Conservation (phyloP, 2,113 vertebrate species). For the Illadopsis cleaveri region DNA sequence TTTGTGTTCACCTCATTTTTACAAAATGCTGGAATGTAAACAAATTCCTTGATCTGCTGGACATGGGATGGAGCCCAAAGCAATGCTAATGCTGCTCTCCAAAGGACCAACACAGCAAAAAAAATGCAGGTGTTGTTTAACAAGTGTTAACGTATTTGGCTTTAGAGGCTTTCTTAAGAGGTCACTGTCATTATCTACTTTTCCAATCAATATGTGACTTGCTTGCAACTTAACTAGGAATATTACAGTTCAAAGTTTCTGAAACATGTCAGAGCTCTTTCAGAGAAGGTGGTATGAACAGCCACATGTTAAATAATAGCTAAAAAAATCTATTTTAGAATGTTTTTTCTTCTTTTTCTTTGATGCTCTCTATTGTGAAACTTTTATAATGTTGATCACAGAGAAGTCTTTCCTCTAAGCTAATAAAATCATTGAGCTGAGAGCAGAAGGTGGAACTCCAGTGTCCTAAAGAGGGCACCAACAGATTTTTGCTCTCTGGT, state of each 20-base stretch:
- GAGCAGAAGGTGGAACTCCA: not conserved
- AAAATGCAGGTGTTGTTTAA: not conserved
- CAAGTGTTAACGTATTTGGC: not conserved
- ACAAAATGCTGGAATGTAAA: not conserved
- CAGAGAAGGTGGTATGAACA: not conserved
- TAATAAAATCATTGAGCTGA: not conserved
- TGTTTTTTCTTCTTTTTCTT: constrained; percentile 10
- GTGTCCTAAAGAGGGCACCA: not conserved
- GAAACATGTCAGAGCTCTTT: not conserved
- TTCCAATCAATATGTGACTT: not conserved
- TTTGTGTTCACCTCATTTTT: not conserved
- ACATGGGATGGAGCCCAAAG: not conserved
- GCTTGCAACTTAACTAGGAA: not conserved
- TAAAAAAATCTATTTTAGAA: not conserved
- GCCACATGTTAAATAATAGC: not conserved
- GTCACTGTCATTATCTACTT: not conserved
- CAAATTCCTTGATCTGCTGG: not conserved
- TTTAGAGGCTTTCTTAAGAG: not conserved
- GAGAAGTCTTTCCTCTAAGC: not conserved
- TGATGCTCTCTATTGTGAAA: not conserved
- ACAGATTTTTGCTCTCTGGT: not conserved
- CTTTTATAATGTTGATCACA: not conserved
- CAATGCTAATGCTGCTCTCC: not conserved
- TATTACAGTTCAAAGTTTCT: not conserved
- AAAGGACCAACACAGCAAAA: not conserved